These are phyloP conservation scores for Enteromius anoplus DNA, from an alignment of 2,797 vertebrate genomes.

Conservation along the genomic window DNA sequence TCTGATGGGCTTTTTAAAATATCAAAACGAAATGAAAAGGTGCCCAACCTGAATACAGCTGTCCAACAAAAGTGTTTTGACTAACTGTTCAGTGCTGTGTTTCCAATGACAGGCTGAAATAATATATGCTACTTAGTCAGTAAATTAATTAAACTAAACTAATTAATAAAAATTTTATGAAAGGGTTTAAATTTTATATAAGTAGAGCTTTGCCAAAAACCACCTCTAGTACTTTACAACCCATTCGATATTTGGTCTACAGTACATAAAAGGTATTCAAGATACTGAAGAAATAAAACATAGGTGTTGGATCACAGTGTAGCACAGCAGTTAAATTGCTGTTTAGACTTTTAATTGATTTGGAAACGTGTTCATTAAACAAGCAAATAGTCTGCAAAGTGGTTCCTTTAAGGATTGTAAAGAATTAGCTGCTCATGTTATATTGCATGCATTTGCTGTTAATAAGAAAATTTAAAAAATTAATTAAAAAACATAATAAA, in stretches of 20 bases:
- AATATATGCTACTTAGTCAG: not conserved
- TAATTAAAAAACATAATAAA: not conserved
- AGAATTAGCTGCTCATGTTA: not conserved
- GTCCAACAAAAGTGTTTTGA: not conserved
- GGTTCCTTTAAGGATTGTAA: not conserved
- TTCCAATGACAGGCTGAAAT: not conserved
- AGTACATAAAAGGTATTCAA: not conserved
- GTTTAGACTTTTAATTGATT: not conserved
- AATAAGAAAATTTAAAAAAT: not conserved
- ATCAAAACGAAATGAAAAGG: constrained; percentile 1
- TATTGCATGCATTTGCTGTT: not conserved
- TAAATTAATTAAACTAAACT: not conserved
- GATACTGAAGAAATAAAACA: not conserved
- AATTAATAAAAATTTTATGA: not conserved
- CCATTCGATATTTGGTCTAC: no score
- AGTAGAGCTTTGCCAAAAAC: not conserved
- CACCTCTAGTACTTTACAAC: not conserved
- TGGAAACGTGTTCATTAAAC: not conserved
- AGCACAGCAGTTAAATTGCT: not conserved
- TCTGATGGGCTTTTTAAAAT: not conserved
- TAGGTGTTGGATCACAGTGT: constrained; percentile 1
- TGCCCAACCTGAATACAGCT: not conserved
- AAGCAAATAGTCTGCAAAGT: not conserved
- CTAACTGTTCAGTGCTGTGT: not conserved
- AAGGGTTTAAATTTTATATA: not conserved